A percentile compares a stretch with the other conserved stretches of the same genome.
Conservation (phyloP, 2,797 vertebrate species). For the Vespertilio murinus region DNA sequence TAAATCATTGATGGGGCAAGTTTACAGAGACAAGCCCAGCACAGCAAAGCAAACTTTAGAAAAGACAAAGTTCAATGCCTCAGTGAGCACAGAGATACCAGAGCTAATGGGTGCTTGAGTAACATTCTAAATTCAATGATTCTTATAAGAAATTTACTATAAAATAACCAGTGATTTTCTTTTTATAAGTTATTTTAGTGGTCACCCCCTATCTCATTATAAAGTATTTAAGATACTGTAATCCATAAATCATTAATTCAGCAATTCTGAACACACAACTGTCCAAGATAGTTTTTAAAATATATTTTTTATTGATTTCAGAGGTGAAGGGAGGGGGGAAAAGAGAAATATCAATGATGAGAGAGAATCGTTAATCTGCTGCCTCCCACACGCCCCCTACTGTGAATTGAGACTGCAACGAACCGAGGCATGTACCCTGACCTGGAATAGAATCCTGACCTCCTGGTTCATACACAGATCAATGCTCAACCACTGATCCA, state of each 20-base stretch:
- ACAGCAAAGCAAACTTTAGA: neutral
- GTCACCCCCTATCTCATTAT: neutral
- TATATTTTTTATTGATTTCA: neutral
- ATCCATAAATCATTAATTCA: conserved; percentile 7
- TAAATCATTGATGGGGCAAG: neutral
- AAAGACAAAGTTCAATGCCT: neutral
- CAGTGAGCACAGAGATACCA: neutral
- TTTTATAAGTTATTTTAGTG: conserved; percentile 9
- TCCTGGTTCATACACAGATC: no score
- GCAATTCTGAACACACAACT: neutral
- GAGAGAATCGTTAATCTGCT: no score
- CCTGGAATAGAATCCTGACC: no score
- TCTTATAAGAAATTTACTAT: conserved; percentile 23
- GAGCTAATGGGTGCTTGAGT: neutral
- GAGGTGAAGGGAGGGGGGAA: no score
- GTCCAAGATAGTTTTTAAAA: neutral
- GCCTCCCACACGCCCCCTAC: no score
- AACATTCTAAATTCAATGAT: neutral
- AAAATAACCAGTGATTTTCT: neutral
- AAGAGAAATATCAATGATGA: no score
- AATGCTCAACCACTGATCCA: no score
- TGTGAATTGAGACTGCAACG: no score
- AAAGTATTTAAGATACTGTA: neutral
- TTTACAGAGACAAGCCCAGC: neutral
- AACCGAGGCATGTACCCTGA: no score